Percentiles rank a stretch among this genome's conserved stretches.
Conservation (phyloP, 2,113 vertebrate species). For the Apus apus region DNA sequence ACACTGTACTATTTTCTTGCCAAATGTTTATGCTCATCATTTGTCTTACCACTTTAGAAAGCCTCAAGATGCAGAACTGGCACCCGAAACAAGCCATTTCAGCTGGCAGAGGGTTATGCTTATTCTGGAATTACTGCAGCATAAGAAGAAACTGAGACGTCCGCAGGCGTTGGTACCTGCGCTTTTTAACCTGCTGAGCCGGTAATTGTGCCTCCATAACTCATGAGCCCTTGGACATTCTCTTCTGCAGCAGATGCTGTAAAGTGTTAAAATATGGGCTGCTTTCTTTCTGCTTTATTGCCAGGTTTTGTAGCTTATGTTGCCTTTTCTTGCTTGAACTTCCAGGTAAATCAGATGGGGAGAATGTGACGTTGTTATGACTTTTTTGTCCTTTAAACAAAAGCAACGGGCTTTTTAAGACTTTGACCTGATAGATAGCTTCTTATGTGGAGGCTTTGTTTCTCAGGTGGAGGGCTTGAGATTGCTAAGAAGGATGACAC, state of each 20-base stretch:
- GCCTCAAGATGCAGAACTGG: slow-evolving; percentile 58
- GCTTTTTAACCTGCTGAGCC: slow-evolving; percentile 89
- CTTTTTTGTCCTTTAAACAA: not conserved
- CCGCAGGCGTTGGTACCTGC: slow-evolving; percentile 84
- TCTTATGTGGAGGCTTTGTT: not conserved
- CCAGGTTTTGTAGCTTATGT: not conserved
- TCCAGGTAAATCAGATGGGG: not conserved
- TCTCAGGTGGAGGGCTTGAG: not conserved
- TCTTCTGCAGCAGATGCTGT: not conserved
- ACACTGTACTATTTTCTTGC: not conserved
- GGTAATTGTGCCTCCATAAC: slow-evolving; percentile 70
- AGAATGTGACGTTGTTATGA: fast-evolving
- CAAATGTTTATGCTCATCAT: not conserved
- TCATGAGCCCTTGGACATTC: not conserved
- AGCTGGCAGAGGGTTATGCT: slow-evolving; percentile 89
- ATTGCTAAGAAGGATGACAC: not conserved
- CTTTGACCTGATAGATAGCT: not conserved
- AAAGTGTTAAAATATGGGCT: not conserved
- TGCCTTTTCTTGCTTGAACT: not conserved
- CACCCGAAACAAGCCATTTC: slow-evolving; percentile 68
- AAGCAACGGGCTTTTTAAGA: not conserved
- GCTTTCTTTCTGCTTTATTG: not conserved
- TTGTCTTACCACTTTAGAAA: slow-evolving; percentile 76
- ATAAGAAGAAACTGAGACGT: slow-evolving; percentile 93
- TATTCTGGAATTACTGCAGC: slow-evolving; percentile 93